Base-by-base conservation (phyloP, 2,797 vertebrate species). In the Pipistrellus pygmaeus region DNA sequence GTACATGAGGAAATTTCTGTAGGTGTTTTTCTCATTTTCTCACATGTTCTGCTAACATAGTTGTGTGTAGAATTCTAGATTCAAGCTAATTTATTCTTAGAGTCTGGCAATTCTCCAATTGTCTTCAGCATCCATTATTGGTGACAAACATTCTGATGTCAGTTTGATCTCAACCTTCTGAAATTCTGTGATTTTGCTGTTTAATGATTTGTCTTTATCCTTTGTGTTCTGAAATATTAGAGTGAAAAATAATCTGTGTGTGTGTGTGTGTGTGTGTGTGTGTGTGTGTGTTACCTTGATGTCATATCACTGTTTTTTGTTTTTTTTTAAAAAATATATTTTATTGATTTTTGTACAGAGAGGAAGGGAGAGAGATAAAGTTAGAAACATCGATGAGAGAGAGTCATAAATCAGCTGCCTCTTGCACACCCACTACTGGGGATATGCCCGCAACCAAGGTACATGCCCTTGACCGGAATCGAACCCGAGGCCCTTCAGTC, bases 151-250 rank as follows among this genome's bases (percentile, higher is more conserved):
- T 81, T 68, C 71, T 69, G 27, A 53, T 72, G 53, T 9, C 60
- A 66, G 11, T 25, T 72, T 90, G 41, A 83, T 93, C 83, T 93
- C 48, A 10, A 85, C 25, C 3, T 41, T 82, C 11, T 82, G 21
- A 89, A 80, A 32, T 91, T 64, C 77, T 6, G 4, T 51, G 25
- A 20, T 85, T 93, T 87, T 84, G 32, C 17, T n/a, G 78, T 85
- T 88, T 46, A 94, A 73, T 21, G 3, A 46, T 78, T 85, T 60
- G 12, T 85, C 11, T 60, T 60, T 41, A 30, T 35, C 21, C 32
- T 60, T 86, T 66, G 66, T 72, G 53, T 44, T 84, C 38, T 68
- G 9, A 91, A 91, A 72, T 82, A 71, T 4, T 77, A 2, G 12
- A 87, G 77, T 27, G 66, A 10, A 1, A 75, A 90, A 89, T 8